Evolutionary conservation across 2,888 invertebrate genomes (phyloP).

Genomic region (Nematopogon swammerdamellus): DNA sequence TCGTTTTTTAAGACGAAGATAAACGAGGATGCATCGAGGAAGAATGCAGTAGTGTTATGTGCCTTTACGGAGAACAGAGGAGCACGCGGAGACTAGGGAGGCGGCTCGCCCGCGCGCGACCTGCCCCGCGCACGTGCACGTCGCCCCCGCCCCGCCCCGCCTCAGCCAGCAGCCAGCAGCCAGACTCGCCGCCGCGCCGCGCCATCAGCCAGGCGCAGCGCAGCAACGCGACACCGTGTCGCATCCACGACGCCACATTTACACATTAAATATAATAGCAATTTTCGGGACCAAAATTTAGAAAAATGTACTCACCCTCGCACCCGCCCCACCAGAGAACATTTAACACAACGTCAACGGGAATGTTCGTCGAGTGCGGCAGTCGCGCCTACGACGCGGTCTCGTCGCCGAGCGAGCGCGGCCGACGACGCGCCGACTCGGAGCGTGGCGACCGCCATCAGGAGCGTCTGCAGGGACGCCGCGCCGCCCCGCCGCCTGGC

Average conservation of each 20-base stretch:
- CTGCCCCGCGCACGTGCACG: conserved; percentile 17
- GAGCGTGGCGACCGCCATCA: too few relatives aligned
- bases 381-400: too few relatives aligned
- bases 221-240: background rate
- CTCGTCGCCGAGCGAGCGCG: too few relatives aligned
- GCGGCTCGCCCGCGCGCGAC: conserved; percentile 33
- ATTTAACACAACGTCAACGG: too few relatives aligned
- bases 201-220: too few relatives aligned
- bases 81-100: conserved; percentile 22
- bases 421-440: too few relatives aligned
- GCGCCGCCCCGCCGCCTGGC: too few relatives aligned
- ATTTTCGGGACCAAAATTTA: conserved; percentile 56
- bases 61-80: conserved; percentile 44
- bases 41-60: conserved; percentile 22
- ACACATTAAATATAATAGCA: conserved; percentile 38
- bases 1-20: too few relatives aligned
- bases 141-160: conserved; percentile 5
- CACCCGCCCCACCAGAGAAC: conserved; percentile 5
- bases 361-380: too few relatives aligned
- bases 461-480: too few relatives aligned
- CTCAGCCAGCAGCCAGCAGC: too few relatives aligned
- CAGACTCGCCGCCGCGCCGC: too few relatives aligned
- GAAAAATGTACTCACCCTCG: conserved; percentile 48
- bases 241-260: conserved; percentile 10
- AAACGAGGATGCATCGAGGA: background rate